Percentiles rank a stretch among this genome's conserved stretches.
Conservation (phyloP, 2,888 invertebrate species). For the Fissipunctia ypsillon region DNA sequence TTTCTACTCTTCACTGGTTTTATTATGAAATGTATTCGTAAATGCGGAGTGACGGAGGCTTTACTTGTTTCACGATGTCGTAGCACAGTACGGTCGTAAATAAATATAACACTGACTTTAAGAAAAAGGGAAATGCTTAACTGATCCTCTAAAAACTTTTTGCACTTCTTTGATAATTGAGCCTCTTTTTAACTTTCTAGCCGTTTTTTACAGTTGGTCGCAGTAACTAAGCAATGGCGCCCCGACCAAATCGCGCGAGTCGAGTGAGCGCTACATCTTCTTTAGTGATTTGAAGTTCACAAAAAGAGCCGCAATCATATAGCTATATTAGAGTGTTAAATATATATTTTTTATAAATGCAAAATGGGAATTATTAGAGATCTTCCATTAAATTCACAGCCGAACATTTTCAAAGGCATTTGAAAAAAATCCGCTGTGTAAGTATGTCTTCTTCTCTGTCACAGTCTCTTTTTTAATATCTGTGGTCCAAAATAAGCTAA, state of each 20-base stretch:
- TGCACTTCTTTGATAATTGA: not conserved
- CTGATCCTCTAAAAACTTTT: not conserved
- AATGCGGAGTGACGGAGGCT: slow-evolving; percentile 41
- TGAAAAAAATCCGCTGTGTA: too few species aligned
- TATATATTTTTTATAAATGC: not conserved
- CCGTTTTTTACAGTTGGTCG: not conserved
- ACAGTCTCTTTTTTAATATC: too few species aligned
- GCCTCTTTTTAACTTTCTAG: not conserved
- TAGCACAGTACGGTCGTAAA: not conserved
- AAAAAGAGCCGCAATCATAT: not conserved
- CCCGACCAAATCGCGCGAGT: not conserved
- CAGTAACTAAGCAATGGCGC: not conserved
- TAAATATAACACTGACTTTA: not conserved
- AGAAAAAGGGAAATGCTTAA: not conserved
- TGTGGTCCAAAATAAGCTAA: not conserved
- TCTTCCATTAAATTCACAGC: too few species aligned
- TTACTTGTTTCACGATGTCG: slow-evolving; percentile 38
- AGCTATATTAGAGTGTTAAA: not conserved
- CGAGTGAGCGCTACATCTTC: not conserved
- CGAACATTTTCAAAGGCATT: too few species aligned
- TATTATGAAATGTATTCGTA: slow-evolving; percentile 54
- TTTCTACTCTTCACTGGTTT: slow-evolving; percentile 53
- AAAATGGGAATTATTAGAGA: not conserved
- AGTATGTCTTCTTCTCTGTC: too few species aligned
- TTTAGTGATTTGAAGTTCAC: not conserved